Conservation (phyloP, 2,888 invertebrate genomes). For the Escarpia spicata region DNA sequence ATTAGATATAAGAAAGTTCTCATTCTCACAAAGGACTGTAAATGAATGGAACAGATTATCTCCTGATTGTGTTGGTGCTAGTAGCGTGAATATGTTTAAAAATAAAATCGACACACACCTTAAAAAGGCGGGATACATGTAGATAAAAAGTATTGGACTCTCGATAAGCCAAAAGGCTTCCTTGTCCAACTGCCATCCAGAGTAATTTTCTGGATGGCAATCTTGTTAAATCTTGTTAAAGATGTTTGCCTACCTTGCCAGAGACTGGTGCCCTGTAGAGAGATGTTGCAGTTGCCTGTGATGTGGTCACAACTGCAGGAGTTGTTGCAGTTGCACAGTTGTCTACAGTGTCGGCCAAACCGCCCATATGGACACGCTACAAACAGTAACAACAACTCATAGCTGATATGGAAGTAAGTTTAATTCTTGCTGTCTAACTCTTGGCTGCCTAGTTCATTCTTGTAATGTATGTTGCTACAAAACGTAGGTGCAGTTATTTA, state of each 20-base stretch:
- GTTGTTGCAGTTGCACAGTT: conserved; percentile 53
- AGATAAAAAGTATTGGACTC: too few relatives aligned
- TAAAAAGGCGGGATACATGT: too few relatives aligned
- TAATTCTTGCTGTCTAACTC: not conserved
- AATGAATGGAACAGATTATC: too few relatives aligned
- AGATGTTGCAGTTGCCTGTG: conserved; percentile 54
- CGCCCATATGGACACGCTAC: conserved; percentile 55
- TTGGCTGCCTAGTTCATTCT: not conserved
- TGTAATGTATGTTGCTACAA: not conserved
- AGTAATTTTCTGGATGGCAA: too few relatives aligned
- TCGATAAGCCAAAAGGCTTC: too few relatives aligned
- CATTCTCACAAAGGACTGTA: too few relatives aligned
- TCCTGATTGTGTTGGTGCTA: too few relatives aligned
- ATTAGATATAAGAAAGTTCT: too few relatives aligned
- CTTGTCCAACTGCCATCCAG: too few relatives aligned
- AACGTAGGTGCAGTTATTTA: not conserved
- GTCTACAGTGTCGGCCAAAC: conserved; percentile 53
- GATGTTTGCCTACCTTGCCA: conserved; percentile 25
- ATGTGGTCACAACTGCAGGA: conserved; percentile 54
- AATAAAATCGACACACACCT: too few relatives aligned
- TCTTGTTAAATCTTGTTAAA: too few relatives aligned
- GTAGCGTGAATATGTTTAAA: too few relatives aligned
- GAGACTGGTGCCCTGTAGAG: conserved; percentile 23
- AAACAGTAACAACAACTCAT: conserved; percentile 28
- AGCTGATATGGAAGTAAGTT: not conserved